phyloP scores from a whole-genome alignment of 1,140 invertebrate species.

The Achroia grisella region DNA sequence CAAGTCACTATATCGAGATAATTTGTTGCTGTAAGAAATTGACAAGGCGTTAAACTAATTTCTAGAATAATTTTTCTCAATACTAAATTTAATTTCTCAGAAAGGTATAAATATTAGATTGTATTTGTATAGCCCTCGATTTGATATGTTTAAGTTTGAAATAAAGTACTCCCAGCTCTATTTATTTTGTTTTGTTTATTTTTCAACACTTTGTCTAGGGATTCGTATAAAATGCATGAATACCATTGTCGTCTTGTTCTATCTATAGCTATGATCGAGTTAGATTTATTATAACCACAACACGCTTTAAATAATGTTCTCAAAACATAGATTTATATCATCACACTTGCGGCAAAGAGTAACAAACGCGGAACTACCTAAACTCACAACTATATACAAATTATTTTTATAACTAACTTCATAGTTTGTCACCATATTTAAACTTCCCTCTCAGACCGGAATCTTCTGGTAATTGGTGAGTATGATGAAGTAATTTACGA shows the following conservation, averaged over 20 bases:
- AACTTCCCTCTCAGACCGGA: constrained; percentile 31
- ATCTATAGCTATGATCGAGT: constrained; percentile 26
- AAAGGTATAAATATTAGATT: no score
- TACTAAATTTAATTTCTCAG: neutral
- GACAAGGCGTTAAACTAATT: neutral
- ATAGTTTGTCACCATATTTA: constrained; percentile 67
- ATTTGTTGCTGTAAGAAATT: neutral
- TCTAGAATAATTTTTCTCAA: no score
- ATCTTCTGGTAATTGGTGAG: constrained; percentile 1
- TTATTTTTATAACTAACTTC: constrained; percentile 21
- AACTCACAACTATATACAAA: constrained; percentile 26
- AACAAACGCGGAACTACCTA: constrained; percentile 14
- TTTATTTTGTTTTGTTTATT: constrained; percentile 6
- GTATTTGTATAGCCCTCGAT: no score
- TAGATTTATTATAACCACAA: constrained; percentile 24
- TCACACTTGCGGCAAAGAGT: constrained; percentile 13
- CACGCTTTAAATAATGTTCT: constrained; percentile 20
- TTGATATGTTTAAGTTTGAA: neutral
- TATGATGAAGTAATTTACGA: neutral
- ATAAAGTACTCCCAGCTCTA: constrained; percentile 5
- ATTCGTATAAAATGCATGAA: constrained; percentile 59
- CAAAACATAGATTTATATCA: constrained; percentile 17
- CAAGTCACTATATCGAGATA: neutral
- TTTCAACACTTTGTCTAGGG: constrained; percentile 32
- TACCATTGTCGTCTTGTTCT: constrained; percentile 32